Evolutionary conservation across 2,888 invertebrate species (phyloP).

Genomic region (Dexiosoma caninum): DNA sequence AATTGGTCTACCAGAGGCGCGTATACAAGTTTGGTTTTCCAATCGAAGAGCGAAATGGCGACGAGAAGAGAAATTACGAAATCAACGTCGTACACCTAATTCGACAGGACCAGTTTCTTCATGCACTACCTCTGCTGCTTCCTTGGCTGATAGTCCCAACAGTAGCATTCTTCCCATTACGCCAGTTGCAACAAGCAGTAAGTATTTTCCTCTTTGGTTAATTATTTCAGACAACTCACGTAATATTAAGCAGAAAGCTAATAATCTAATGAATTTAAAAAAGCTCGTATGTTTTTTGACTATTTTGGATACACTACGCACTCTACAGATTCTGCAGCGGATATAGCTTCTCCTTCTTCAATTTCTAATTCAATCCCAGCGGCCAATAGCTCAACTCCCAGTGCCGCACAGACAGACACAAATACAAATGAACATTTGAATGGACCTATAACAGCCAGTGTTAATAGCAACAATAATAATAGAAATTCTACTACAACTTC

Average conservation of each 20-base stretch:
- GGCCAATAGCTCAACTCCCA: constrained; percentile 29
- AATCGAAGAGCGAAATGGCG: constrained; percentile 99
- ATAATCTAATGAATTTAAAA: constrained; percentile 56
- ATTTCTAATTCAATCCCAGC: constrained; percentile 28
- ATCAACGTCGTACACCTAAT: constrained; percentile 83
- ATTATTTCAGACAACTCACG: neutral
- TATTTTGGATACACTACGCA: constrained; percentile 62
- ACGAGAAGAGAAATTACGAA: constrained; percentile 97
- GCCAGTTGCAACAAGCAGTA: constrained; percentile 65
- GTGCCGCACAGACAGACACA: neutral
- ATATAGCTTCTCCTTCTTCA: constrained; percentile 55
- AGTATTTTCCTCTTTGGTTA: constrained; percentile 54
- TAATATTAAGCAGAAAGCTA: constrained; percentile 7
- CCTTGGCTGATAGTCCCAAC: constrained; percentile 69
- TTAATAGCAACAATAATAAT: constrained; percentile 14
- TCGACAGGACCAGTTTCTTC: constrained; percentile 50
- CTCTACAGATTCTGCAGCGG: constrained; percentile 66
- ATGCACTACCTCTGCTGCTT: constrained; percentile 65
- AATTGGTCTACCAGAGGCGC: constrained; percentile 94
- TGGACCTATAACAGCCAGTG: neutral
- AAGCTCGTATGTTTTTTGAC: constrained; percentile 64
- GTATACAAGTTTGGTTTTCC: constrained; percentile 92
- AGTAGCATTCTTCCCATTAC: constrained; percentile 59
- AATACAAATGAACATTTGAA: constrained; percentile 34
- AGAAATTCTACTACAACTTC: constrained; percentile 26